These are phyloP conservation scores for Bombycilla garrulus DNA, from an alignment of 2,113 vertebrate species.

Conservation along the genomic window DNA sequence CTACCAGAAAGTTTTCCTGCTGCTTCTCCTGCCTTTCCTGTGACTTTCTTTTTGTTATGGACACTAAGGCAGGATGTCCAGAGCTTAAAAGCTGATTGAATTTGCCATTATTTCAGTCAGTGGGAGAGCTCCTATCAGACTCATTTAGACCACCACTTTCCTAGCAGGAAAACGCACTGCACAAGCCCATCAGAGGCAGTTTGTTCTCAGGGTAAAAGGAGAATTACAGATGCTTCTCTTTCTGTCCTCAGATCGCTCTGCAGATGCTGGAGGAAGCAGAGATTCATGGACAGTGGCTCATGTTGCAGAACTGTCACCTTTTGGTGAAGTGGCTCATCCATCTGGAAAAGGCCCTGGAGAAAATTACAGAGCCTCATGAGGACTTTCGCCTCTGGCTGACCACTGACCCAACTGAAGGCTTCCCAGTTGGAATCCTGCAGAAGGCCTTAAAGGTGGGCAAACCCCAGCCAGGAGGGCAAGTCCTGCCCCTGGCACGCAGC, in stretches of 20 bases:
- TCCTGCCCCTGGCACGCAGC: not conserved
- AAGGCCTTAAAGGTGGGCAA: conserved; percentile 85
- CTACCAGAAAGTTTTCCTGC: not conserved
- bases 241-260: conserved; percentile 79
- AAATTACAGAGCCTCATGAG: conserved; percentile 82
- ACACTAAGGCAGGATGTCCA: not conserved
- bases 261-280: conserved; percentile 83
- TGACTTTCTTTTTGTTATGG: not conserved
- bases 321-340: conserved; percentile 89
- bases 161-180: not conserved
- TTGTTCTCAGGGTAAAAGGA: not conserved
- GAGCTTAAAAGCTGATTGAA: not conserved
- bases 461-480: not conserved
- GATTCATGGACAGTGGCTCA: conserved; percentile 87
- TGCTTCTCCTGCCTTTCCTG: not conserved
- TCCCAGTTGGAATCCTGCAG: conserved; percentile 93
- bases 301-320: conserved; percentile 97
- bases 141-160: not conserved
- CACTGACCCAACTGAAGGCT: conserved; percentile 88
- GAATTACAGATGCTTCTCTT: not conserved
- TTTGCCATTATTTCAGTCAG: not conserved
- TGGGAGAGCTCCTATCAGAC: not conserved
- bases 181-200: not conserved
- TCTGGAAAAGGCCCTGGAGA: conserved; percentile 90
- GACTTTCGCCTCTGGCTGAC: conserved; percentile 97